Conservation (phyloP, 2,888 invertebrate genomes). For the Allophyes oxyacanthae region DNA sequence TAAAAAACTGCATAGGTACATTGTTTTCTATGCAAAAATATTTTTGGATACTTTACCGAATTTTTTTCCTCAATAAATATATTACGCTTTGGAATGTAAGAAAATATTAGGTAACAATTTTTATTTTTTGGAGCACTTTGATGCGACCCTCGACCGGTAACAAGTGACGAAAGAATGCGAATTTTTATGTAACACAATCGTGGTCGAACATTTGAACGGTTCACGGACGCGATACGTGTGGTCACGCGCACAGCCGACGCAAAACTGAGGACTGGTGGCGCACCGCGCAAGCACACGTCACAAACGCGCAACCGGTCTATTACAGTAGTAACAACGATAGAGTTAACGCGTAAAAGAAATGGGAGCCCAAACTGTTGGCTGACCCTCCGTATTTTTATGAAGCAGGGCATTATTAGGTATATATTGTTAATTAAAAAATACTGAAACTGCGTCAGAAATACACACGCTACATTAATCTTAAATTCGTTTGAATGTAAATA, state of each 20-base stretch:
- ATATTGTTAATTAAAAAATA: too few relatives aligned
- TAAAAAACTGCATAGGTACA: conserved; percentile 46
- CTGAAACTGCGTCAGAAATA: too few relatives aligned
- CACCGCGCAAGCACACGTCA: conserved; percentile 56
- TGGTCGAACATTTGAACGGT: conserved; percentile 49
- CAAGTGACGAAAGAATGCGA: conserved; percentile 59
- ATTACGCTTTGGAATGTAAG: conserved; percentile 54
- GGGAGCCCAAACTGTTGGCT: conserved; percentile 31
- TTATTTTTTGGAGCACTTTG: conserved; percentile 52
- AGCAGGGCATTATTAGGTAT: too few relatives aligned
- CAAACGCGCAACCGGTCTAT: conserved; percentile 58
- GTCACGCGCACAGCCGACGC: conserved; percentile 68
- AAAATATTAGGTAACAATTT: conserved; percentile 22
- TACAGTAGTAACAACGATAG: conserved; percentile 60
- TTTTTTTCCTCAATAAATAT: conserved; percentile 58
- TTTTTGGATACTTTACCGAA: conserved; percentile 63
- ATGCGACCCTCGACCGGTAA: conserved; percentile 40
- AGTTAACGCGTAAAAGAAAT: conserved; percentile 58
- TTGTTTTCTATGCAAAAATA: conserved; percentile 58
- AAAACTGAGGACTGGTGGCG: conserved; percentile 67
- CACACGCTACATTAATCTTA: too few relatives aligned
- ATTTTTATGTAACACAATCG: conserved; percentile 75
- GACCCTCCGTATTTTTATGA: conserved; percentile 20
- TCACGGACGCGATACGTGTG: conserved; percentile 63
- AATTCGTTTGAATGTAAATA: too few relatives aligned